Base-by-base conservation (phyloP, 2,888 invertebrate species). In the Thymelicus lineola region DNA sequence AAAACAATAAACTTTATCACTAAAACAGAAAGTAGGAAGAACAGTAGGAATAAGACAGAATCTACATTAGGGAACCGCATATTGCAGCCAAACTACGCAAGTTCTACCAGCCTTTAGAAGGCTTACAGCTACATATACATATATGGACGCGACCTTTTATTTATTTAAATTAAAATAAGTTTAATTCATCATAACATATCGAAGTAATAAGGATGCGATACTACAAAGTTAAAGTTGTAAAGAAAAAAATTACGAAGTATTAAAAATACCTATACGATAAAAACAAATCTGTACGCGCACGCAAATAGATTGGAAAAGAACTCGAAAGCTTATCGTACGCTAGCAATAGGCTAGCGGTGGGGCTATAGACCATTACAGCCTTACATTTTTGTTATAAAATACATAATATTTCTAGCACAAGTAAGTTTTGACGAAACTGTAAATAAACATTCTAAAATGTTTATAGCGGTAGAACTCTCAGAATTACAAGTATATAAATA, bases 81-180 rank as follows among this genome's bases (percentile, higher is more conserved):
- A 14, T 58, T 17, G 48, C 58, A 66, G 66, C 66, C 66, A 35
- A 66, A 59, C 35, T 58, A 59, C 48, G 66, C 59, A 17, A 67
- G 53, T 60, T 60, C 53, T 67, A 67, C 53, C 45, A 60, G 66
- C 66, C 66, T 67, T 67, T 67, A 67, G 42, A 67, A 67, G 66
- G 66, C 60, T 60, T 53, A 42, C 14, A 67, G 50, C 60, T 50
- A 58, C 58, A 66, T 17, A 48, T 14, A 65, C 59, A 46, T 46
- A 61, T 61, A 60, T 60, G 66, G 66, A 67, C 66, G 66, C 42
- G 66, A 67, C 42, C 50, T 67, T 60, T 50, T 0, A 20, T 66
- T 66, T n/a, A 48, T 50, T 48, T 15, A 48, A 48, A 61, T 35
- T 46, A 46, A 61, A 61, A 46, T 9, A n/a, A 46, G 20, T 20